Evolutionary conservation across 1,140 invertebrate genomes (phyloP).

Genomic region (Drosophila setifemur): DNA sequence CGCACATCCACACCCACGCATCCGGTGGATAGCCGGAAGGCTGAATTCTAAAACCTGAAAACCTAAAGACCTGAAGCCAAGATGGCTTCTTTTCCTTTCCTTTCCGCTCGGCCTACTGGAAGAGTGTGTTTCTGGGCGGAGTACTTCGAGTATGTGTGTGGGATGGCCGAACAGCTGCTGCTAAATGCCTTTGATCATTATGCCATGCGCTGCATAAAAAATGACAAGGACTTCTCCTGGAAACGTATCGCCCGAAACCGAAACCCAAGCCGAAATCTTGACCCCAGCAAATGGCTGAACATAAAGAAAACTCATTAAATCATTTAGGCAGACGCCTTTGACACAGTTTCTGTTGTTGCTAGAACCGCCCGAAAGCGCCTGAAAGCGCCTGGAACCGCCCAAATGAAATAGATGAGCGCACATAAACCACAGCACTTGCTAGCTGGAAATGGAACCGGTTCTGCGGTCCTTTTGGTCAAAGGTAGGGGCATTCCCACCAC

Average conservation of each 20-base stretch:
- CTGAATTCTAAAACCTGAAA: too few relatives aligned
- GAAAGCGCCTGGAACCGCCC: not conserved
- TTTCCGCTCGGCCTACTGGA: conserved; percentile 35
- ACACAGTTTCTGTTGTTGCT: conserved; percentile 31
- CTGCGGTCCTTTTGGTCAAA: conserved; percentile 10
- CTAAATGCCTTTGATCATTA: conserved; percentile 67
- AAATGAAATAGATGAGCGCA: conserved; percentile 52
- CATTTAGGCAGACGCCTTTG: conserved; percentile 56
- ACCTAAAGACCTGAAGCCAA: conserved; percentile 2
- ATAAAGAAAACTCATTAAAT: conserved; percentile 76
- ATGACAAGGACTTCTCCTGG: conserved; percentile 31
- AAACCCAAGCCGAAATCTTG: conserved; percentile 34
- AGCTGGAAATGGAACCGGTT: conserved; percentile 15
- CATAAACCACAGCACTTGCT: conserved; percentile 47
- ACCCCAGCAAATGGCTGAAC: conserved; percentile 25
- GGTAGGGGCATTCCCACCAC: not conserved
- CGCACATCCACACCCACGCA: conserved; percentile 1
- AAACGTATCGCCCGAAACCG: conserved; percentile 27
- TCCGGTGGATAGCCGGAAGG: too few relatives aligned
- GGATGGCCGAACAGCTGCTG: conserved; percentile 51
- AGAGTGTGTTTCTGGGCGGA: too few relatives aligned
- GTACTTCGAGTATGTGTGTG: conserved; percentile 11
- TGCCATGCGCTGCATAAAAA: conserved; percentile 49
- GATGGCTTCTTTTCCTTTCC: conserved; percentile 17
- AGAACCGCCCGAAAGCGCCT: not conserved